These are phyloP conservation scores for Poliocrania exsul DNA, from an alignment of 2,797 vertebrate genomes.

Conservation along the genomic window DNA sequence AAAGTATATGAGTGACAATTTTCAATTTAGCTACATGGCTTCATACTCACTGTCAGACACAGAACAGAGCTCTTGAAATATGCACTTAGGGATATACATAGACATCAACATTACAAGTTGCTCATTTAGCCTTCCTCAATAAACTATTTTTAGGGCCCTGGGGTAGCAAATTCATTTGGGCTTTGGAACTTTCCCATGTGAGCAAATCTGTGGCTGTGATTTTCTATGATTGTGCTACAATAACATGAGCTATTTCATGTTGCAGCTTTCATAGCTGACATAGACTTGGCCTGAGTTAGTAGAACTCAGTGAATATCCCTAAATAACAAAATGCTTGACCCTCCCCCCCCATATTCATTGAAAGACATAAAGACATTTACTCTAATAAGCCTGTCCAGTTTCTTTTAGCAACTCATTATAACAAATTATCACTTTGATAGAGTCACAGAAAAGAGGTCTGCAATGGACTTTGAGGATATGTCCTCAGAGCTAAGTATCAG, in stretches of 20 bases:
- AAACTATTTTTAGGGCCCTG: background rate
- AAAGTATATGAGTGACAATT: background rate
- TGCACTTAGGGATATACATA: background rate
- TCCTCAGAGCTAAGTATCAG: background rate
- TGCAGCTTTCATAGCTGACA: background rate
- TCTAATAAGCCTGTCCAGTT: background rate
- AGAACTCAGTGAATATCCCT: background rate
- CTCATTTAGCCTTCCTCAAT: background rate
- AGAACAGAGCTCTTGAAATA: background rate
- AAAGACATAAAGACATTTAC: background rate
- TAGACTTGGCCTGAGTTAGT: background rate
- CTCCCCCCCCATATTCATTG: background rate
- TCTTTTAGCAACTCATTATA: background rate
- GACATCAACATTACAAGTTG: background rate
- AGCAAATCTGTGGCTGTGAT: background rate
- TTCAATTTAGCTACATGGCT: background rate
- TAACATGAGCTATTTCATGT: background rate
- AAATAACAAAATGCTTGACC: background rate
- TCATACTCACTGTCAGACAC: background rate
- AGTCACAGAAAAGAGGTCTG: background rate
- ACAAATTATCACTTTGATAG: background rate
- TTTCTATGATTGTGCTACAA: background rate
- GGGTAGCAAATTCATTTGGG: background rate
- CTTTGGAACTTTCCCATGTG: background rate
- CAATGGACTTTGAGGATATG: background rate